Evolutionary conservation across 2,888 invertebrate species (phyloP), one percentile per base, ranked within the genome.

Genomic region (Rhimphoctona megacephalus): DNA sequence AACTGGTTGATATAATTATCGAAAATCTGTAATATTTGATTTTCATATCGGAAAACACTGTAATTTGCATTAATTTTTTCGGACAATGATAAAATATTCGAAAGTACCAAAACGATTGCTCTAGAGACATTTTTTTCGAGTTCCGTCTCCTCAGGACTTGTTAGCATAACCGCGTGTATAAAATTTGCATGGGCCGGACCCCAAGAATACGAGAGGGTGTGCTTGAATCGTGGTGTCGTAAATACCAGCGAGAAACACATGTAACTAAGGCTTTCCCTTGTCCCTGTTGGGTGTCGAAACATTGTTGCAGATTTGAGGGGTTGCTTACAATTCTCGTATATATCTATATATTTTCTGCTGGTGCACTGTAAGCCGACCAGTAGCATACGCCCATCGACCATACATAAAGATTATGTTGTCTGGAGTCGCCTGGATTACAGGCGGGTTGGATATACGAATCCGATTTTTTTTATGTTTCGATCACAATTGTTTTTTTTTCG

Each of bases 371-470:
- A 78, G 77, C 81, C 77, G 54, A 25, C 14, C 54, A 64, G n/a
- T 36, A 54, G 49, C 46, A 43, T 66, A 78, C 78, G 79, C 72
- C 46, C 49, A 77, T 57, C 76, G 66, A 78, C 83, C 78, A 82
- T 88, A 88, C 80, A 88, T 87, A 88, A 85, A 84, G 88, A 85
- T 88, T 89, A 88, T 81, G 83, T 87, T 87, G 85, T 83, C 80
- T 7, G 39, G 80, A 22, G 66, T 25, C 30, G 14, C 49, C 33
- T 46, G 72, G 33, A 76, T 83, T 70, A 76, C 54, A 49, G 70
- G 46, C 46, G 33, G 57, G n/a, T n/a, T 39, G 36, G n/a, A 57
- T 39, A 46, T 57, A 43, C 43, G n/a, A 43, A 19, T 49, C 36
- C 43, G 17, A 22, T 57, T 57, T 36, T 39, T 14, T 22, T 11